Evolutionary conservation across 2,888 invertebrate genomes (phyloP).

Genomic region (Troglohyphantes excavatus): DNA sequence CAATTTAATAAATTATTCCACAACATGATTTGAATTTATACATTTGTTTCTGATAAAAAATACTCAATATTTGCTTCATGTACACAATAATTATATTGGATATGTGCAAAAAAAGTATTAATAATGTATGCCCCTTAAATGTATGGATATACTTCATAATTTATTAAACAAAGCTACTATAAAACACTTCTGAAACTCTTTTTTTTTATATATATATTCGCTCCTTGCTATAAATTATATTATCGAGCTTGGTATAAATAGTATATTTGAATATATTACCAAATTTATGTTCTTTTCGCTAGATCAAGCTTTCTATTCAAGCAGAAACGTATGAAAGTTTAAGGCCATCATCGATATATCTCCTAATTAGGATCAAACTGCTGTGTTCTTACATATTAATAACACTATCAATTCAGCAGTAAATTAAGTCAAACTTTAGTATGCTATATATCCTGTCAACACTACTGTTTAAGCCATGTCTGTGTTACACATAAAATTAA

Average conservation of each 20-base stretch:
- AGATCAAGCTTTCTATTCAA: slow-evolving; percentile 22
- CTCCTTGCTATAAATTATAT: background rate
- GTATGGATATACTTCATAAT: no score
- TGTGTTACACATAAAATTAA: background rate
- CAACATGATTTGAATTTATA: slow-evolving; percentile 10
- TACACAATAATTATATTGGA: background rate
- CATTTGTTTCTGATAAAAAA: slow-evolving; percentile 27
- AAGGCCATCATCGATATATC: slow-evolving; percentile 15
- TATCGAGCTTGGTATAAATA: background rate
- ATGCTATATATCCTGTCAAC: no score
- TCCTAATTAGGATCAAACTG: slow-evolving; percentile 5
- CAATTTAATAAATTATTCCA: slow-evolving; percentile 43
- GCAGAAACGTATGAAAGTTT: slow-evolving; percentile 20
- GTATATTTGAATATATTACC: background rate
- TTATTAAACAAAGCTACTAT: background rate
- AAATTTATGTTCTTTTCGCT: slow-evolving; percentile 7
- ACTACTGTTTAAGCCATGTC: background rate
- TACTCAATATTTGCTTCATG: slow-evolving; percentile 17
- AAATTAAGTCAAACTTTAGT: background rate
- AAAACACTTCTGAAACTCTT: background rate
- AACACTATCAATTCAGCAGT: background rate
- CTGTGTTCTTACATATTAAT: slow-evolving; percentile 26
- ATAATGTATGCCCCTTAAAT: background rate
- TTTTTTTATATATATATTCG: background rate
- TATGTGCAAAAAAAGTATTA: background rate